phyloP scores from a whole-genome alignment of 2,113 vertebrate genomes.

The Ageneiosus marmoratus region DNA sequence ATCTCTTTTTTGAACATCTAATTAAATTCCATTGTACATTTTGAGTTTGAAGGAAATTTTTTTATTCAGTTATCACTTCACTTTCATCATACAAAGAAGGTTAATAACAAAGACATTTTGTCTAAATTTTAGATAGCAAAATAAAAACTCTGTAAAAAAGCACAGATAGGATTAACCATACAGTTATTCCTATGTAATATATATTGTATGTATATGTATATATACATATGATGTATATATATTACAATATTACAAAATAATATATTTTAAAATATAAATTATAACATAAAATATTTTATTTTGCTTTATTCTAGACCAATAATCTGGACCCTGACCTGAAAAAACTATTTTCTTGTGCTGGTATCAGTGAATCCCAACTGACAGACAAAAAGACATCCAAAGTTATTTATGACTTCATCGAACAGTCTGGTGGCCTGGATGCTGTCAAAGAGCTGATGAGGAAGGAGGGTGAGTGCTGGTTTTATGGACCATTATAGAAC shows the following conservation, averaged over 20 bases:
- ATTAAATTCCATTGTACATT: not conserved
- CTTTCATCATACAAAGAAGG: not conserved
- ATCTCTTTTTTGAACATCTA: not conserved
- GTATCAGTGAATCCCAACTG: conserved; percentile 79
- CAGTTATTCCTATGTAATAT: not conserved
- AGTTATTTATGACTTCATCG: conserved; percentile 80
- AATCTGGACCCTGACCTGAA: conserved; percentile 76
- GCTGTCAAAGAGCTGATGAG: conserved; percentile 76
- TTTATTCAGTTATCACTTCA: not conserved
- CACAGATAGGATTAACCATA: not conserved
- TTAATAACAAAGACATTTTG: not conserved
- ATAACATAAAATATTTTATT: not conserved
- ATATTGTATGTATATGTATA: too few relatives aligned
- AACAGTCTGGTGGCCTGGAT: conserved; percentile 77
- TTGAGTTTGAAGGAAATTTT: not conserved
- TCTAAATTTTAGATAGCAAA: not conserved
- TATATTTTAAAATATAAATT: too few relatives aligned
- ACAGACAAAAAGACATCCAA: conserved; percentile 78
- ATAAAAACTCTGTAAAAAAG: not conserved
- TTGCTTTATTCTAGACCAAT: conserved; percentile 55
- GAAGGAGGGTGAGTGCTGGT: conserved; percentile 64
- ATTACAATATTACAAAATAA: too few relatives aligned
- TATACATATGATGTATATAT: too few relatives aligned
- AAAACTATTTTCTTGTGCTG: conserved; percentile 73
- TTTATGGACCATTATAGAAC: not conserved